Conservation (phyloP, 2,888 invertebrate species). For the Thecophora atra region DNA sequence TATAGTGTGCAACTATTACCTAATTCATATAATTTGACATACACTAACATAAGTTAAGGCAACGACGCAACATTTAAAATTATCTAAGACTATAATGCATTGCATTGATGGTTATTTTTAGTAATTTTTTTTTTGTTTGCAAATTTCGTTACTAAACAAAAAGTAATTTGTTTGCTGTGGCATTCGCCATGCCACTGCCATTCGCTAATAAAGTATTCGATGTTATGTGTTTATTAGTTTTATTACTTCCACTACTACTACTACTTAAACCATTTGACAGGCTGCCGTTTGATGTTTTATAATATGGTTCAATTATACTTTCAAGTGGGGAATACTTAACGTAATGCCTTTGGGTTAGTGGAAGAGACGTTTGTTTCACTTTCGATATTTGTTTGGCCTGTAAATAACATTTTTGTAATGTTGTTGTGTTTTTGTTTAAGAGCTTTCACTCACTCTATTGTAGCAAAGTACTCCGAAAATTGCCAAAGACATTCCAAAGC, state of each 20-base stretch:
- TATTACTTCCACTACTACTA: constrained; percentile 7
- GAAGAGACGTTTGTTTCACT: constrained; percentile 69
- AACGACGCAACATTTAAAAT: not conserved
- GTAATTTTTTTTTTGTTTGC: not conserved
- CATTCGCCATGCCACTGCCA: constrained; percentile 56
- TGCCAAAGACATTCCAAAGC: constrained; percentile 90
- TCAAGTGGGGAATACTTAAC: constrained; percentile 62
- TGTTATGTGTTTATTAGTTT: constrained; percentile 43
- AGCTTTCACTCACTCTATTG: constrained; percentile 74
- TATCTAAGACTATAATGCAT: not conserved
- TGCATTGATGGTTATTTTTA: not conserved
- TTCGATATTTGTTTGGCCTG: constrained; percentile 79
- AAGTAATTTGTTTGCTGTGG: constrained; percentile 59
- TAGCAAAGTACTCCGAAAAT: constrained; percentile 90
- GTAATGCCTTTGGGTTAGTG: constrained; percentile 66
- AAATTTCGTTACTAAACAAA: constrained; percentile 57
- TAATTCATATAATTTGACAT: not conserved
- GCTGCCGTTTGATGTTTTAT: constrained; percentile 52
- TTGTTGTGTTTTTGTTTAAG: not conserved
- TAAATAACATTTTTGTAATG: constrained; percentile 4
- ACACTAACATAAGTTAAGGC: not conserved
- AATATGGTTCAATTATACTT: constrained; percentile 54
- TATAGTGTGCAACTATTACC: too few species aligned
- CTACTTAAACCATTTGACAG: constrained; percentile 42
- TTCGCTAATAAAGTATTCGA: constrained; percentile 59